Base-by-base conservation (phyloP, 2,113 vertebrate species). In the Eulemur rufifrons region DNA sequence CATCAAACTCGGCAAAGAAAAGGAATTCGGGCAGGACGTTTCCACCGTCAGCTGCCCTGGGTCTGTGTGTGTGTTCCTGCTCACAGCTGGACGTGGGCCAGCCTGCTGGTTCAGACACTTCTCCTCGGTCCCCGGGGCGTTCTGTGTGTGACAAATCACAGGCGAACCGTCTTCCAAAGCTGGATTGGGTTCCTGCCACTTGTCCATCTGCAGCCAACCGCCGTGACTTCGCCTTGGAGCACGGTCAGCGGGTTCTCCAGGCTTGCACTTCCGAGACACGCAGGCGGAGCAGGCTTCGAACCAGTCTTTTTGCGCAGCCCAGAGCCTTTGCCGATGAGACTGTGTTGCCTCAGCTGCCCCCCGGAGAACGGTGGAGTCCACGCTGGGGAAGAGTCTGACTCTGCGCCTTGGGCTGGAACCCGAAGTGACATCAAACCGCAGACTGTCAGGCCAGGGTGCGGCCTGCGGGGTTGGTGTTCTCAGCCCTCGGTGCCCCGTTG, bases 21-120 rank as follows among this genome's bases (percentile, higher is more conserved):
- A 39, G 56, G 32, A 86, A 82, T 77, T 10, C 1, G 45, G 90
- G 0, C 0, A 39, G 21, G 93, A 47, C 1, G 7, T 21, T 69
- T 73, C 47, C 3, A 42, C 66, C 0, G 0, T 18, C 20, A 8
- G 59, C 45, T 3, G 54, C 61, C 5, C 4, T 7, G 29, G 52
- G 68, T 29, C 13, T 15, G 59, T 61, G 59, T 17, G 54, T 87
- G 54, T 47, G 61, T 37, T 77, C 32, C 56, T 68, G 1, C 77
- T 63, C 59, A 5, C 13, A 8, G 82, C 50, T n/a, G 97, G 84
- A 87, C 1, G 8, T 1, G 10, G 0, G 83, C 92, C 96, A 84
- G 93, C 45, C 17, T 25, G 20, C 82, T 25, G 8, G 34, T 45
- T 61, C 83, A 59, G 71, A 52, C 64, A 11, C 78, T 71, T 76